phyloP scores from a whole-genome alignment of 2,888 invertebrate genomes.

The Ariolimax columbianus region DNA sequence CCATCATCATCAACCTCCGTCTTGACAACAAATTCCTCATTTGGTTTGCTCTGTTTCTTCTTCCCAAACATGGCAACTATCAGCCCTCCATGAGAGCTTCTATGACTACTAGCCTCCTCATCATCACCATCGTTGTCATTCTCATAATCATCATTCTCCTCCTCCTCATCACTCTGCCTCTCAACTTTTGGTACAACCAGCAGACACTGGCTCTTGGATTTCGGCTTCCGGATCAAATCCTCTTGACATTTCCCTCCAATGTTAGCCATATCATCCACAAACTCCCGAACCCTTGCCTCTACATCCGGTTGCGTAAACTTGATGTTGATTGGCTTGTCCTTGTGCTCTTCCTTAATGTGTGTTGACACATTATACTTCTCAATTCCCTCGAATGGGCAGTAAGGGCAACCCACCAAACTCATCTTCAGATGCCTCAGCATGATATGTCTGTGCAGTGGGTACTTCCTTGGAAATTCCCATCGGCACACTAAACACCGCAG shows the following conservation, averaged over 20 bases:
- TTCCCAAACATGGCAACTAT: constrained; percentile 59
- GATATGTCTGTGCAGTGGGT: constrained; percentile 58
- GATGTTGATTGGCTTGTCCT: constrained; percentile 51
- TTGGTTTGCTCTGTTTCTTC: constrained; percentile 38
- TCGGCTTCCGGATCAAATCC: constrained; percentile 37
- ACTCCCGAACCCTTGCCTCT: constrained; percentile 49
- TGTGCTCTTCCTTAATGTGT: constrained; percentile 59
- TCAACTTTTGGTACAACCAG: constrained; percentile 21
- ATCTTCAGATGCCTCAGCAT: constrained; percentile 58
- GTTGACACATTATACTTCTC: constrained; percentile 57
- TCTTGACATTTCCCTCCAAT: constrained; percentile 15
- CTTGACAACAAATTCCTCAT: constrained; percentile 43
- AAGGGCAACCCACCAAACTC: constrained; percentile 56
- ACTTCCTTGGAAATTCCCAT: constrained; percentile 59
- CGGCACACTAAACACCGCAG: constrained; percentile 54
- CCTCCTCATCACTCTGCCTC: constrained; percentile 38
- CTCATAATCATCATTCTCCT: constrained; percentile 8
- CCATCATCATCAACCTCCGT: constrained; percentile 49
- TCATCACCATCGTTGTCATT: constrained; percentile 3
- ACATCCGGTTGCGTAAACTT: constrained; percentile 53
- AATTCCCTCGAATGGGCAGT: constrained; percentile 57
- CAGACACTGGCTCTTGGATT: neutral
- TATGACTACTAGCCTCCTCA: constrained; percentile 7
- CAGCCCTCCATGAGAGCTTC: constrained; percentile 29
- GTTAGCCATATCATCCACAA: constrained; percentile 51